Evolutionary conservation across 1,140 invertebrate species (phyloP).

Genomic region (Ephestia elutella): DNA sequence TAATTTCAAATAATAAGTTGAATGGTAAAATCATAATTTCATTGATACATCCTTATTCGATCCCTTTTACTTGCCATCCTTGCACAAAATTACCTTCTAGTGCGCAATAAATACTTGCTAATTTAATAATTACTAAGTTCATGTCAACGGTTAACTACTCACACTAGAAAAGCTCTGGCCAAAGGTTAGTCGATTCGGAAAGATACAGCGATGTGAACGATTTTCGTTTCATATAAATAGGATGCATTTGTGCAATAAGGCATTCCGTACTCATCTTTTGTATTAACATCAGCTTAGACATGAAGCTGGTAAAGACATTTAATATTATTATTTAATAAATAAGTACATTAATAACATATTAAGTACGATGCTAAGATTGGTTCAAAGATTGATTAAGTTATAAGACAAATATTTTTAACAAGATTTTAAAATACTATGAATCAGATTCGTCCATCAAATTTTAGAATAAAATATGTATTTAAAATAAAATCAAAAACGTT

Average conservation of each 20-base stretch:
- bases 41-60: no score
- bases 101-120: no score
- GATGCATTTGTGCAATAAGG: conserved; percentile 26
- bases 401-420: not conserved
- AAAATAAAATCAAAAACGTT: conserved; percentile 17
- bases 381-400: no score
- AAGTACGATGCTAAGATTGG: no score
- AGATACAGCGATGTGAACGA: conserved; percentile 50
- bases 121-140: not conserved
- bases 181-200: conserved; percentile 64
- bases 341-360: not conserved
- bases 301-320: conserved; percentile 59
- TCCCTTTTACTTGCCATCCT: no score
- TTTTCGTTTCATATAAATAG: conserved; percentile 68
- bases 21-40: no score
- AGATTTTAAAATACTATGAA: no score
- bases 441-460: no score
- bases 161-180: conserved; percentile 44
- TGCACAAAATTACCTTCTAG: no score
- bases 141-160: conserved; percentile 16
- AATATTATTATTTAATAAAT: conserved; percentile 1
- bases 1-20: no score
- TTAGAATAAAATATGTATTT: no score
- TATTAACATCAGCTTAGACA: conserved; percentile 44
- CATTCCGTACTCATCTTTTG: conserved; percentile 49